Percentiles rank a stretch among this genome's conserved stretches.
These are phyloP conservation scores for Characodon lateralis DNA, from an alignment of 2,797 vertebrate species.

Conservation along the genomic window DNA sequence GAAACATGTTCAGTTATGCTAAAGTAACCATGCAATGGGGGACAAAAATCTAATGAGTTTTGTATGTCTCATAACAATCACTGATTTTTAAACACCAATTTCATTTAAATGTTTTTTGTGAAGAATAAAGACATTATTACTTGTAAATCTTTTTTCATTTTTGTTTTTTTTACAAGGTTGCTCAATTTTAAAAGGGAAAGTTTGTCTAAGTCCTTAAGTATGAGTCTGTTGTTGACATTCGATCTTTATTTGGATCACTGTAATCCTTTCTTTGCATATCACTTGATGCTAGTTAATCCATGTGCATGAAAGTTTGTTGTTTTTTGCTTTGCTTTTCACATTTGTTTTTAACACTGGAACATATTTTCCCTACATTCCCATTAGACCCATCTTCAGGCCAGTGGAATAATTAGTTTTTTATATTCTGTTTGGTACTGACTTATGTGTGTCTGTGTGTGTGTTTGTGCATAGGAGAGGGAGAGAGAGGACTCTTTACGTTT, in stretches of 20 bases:
- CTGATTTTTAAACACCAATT: background rate
- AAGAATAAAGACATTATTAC: background rate
- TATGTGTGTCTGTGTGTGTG: conserved; percentile 22
- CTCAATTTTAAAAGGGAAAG: background rate
- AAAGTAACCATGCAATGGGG: background rate
- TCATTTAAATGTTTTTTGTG: background rate
- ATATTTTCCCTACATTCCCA: conserved; percentile 5
- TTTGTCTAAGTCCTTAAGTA: background rate
- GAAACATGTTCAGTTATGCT: background rate
- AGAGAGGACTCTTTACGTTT: conserved; percentile 53
- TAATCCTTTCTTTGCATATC: conserved; percentile 39
- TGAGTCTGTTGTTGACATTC: background rate
- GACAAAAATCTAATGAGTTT: background rate
- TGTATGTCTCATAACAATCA: background rate
- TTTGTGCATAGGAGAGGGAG: conserved; percentile 8
- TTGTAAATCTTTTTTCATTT: background rate
- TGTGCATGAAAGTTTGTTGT: background rate
- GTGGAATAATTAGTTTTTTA: conserved; percentile 20
- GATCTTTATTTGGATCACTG: conserved; percentile 16
- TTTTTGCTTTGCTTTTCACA: conserved; percentile 3
- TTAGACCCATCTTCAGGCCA: background rate
- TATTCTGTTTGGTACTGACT: conserved; percentile 44
- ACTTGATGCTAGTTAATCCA: conserved; percentile 13
- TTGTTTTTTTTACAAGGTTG: background rate
- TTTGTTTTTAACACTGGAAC: background rate